phyloP scores from a whole-genome alignment of 1,140 invertebrate genomes.

The Pectinophora gossypiella region DNA sequence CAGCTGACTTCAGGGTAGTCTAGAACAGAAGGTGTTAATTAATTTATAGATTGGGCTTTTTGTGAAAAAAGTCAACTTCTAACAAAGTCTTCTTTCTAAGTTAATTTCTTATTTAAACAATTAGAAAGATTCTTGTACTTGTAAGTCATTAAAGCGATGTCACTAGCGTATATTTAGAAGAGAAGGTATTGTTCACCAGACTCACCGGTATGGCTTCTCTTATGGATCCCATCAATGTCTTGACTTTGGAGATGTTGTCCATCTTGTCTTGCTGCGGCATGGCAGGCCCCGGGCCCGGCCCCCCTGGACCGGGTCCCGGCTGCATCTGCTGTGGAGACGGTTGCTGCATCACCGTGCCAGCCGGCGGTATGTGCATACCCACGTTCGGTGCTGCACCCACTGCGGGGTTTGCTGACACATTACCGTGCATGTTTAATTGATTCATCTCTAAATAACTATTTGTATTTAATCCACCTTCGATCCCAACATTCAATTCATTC shows the following conservation, averaged over 20 bases:
- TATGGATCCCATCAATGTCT: conserved; percentile 87
- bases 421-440: conserved; percentile 69
- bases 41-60: too few species aligned
- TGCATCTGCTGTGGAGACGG: conserved; percentile 73
- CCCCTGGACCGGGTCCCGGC: conserved; percentile 22
- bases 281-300: background rate
- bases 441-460: background rate
- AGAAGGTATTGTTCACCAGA: too few species aligned
- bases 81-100: too few species aligned
- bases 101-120: too few species aligned
- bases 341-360: conserved; percentile 67
- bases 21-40: too few species aligned
- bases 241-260: conserved; percentile 91
- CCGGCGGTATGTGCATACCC: conserved; percentile 53
- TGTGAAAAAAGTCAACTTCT: too few species aligned
- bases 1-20: conserved; percentile 88
- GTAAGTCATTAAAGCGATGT: too few species aligned
- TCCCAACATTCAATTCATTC: too few species aligned
- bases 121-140: too few species aligned
- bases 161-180: too few species aligned
- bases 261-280: conserved; percentile 81
- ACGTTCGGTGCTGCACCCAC: conserved; percentile 51
- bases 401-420: conserved; percentile 26
- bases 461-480: too few species aligned
- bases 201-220: conserved; percentile 87